Evolutionary conservation across 1,140 invertebrate species (phyloP), one percentile per base, ranked within the genome.

Genomic region (Zaprionus davidi): DNA sequence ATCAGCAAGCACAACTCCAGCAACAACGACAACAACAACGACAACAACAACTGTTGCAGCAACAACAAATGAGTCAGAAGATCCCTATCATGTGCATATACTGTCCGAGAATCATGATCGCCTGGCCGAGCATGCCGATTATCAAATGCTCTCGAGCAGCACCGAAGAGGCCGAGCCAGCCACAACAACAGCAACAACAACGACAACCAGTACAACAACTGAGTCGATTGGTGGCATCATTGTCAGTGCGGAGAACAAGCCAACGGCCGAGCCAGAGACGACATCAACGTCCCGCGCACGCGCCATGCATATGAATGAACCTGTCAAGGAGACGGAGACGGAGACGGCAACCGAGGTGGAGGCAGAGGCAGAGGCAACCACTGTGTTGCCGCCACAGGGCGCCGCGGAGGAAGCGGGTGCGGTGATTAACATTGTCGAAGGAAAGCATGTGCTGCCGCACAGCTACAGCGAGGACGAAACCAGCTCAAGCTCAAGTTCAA

Each of bases 31-130:
- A 31, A 20, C 31, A 22, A 49, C 62, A n/a, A 36, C 68, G 11
- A 13, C 78, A 64, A 71, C 79, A 56, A 53, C 70, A 24, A 58
- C 81, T 44, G 17, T 65, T n/a, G 13, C 69, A 55, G 26, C 66
- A 22, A 2, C 68, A 65, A 34, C 70, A 71, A 67, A 24, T 44
- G 81, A 90, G 56, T 82, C 78, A 69, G 90, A 92, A 79, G 91
- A 92, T 92, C 91, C 91, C 57, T 92, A 92, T 81, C 91, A 92
- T 86, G 86, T 82, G 76, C 91, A 92, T 77, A 92, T 92, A 88
- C 81, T 92, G 65, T 91, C 91, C 64, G 91, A 92, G 72, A 90
- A 92, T 81, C 91, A 92, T 85, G 91, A 92, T 83, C 83, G 90
- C 78, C 86, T 92, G 78, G 90, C 91, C 79, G 90, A 92, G 82